Evolutionary conservation across 2,797 vertebrate genomes (phyloP).

Genomic region (Acipenser transmontanus): DNA sequence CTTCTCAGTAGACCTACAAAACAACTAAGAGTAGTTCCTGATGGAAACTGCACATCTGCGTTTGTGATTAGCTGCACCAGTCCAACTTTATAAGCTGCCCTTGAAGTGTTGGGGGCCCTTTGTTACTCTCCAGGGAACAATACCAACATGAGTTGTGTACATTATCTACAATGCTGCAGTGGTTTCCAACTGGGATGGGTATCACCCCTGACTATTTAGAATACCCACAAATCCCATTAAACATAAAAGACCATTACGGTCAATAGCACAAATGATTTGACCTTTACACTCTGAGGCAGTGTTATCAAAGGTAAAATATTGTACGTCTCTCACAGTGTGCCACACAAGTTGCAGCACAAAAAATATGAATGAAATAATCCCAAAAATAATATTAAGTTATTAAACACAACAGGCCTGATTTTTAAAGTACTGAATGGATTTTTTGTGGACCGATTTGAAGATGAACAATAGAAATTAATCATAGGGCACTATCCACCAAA

Average conservation of each 20-base stretch:
- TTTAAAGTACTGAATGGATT: too few species aligned
- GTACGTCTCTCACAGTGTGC: slow-evolving; percentile 18
- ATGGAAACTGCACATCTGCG: slow-evolving; percentile 31
- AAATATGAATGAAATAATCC: too few species aligned
- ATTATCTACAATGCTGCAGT: slow-evolving; percentile 8
- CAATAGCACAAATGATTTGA: slow-evolving; percentile 38
- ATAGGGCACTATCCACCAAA: too few species aligned
- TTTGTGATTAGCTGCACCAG: slow-evolving; percentile 31
- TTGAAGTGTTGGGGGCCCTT: slow-evolving; percentile 39
- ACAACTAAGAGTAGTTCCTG: slow-evolving; percentile 12
- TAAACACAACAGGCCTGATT: too few species aligned
- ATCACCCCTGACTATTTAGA: not conserved
- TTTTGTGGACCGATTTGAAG: too few species aligned
- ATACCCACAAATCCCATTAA: slow-evolving; percentile 16
- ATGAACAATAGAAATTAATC: too few species aligned
- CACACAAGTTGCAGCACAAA: slow-evolving; percentile 12
- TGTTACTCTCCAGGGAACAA: slow-evolving; percentile 29
- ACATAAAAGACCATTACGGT: not conserved
- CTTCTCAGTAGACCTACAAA: slow-evolving; percentile 11
- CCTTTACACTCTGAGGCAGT: slow-evolving; percentile 35
- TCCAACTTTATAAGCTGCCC: slow-evolving; percentile 37
- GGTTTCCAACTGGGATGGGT: not conserved
- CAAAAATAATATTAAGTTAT: too few species aligned
- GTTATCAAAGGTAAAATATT: slow-evolving; percentile 39
- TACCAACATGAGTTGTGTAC: slow-evolving; percentile 18